Evolutionary conservation across 2,888 invertebrate genomes (phyloP), one percentile per base, ranked within the genome.

Genomic region (Zonitis immaculata): DNA sequence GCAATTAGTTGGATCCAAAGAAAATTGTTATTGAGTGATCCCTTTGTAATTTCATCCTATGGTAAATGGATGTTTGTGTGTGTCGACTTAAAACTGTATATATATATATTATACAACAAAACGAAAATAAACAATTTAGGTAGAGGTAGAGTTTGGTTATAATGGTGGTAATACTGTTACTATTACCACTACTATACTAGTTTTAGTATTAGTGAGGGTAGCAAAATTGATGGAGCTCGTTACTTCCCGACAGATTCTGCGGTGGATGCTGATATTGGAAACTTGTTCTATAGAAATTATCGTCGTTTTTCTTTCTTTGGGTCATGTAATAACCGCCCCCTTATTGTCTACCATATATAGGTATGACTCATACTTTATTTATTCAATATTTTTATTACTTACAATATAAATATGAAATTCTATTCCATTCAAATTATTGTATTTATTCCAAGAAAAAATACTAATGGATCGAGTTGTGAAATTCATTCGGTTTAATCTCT

Each of bases 151-250:
- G 22, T 22, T 22, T 18, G 8, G 27, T 27, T 6, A 9, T 8
- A 27, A 9, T 8, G 6, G 27, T 27, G n/a, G n/a, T n/a, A n/a
- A n/a, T n/a, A n/a, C n/a, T n/a, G n/a, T n/a, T n/a, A n/a, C n/a
- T n/a, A n/a, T n/a, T n/a, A n/a, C n/a, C n/a, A n/a, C n/a, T n/a
- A n/a, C n/a, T n/a, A n/a, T n/a, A n/a, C n/a, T n/a, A n/a, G n/a
- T n/a, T n/a, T n/a, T 9, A 8, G 27, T 9, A 35, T 2, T 35
- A 35, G 35, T 16, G 16, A 49, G 51, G 47, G 44, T 45, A 39
- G 56, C 3, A 22, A 57, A 64, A 62, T 63, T 66, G 66, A 64
- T 66, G 64, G 56, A 57, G 62, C 61, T 63, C 60, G 59, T 66
- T 62, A 64, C 59, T 45, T 54, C 48, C 52, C 54, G 57, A 58